Base-by-base conservation (phyloP, 2,797 vertebrate genomes). In the Lindbergichthys nudifrons region DNA sequence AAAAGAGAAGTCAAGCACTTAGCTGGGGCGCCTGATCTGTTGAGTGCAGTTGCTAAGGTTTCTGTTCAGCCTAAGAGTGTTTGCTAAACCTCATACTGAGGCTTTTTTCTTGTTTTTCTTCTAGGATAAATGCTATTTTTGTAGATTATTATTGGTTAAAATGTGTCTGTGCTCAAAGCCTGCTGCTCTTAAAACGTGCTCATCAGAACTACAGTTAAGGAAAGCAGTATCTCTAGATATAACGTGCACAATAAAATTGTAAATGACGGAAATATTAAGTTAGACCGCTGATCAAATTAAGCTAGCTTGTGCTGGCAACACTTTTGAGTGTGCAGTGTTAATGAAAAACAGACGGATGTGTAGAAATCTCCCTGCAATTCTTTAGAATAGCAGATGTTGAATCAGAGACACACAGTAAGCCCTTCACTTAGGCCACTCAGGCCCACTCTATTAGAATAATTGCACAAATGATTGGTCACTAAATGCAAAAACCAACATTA, bases 1-100 rank as follows among this genome's bases (percentile, higher is more conserved):
- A 71, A 71, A 53, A 62, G 10, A 63, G n/a, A 77, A 68, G 66
- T 48, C 8, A 26, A 70, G 65, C 56, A 61, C 83, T 92, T 77
- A 84, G 81, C 74, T 82, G 88, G 78, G 88, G 81, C 10, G 61
- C 41, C 23, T 48, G 68, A 90, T 85, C 91, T 94, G 70, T 87
- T 71, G 82, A 92, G 92, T 94, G 90, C 93, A 93, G 92, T 93
- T 93, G 90, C 82, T 86, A 67, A 84, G 79, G 60, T 77, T 71
- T 42, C 21, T 51, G 42, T 60, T 65, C n/a, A 57, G 21, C 3
- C 63, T 71, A 23, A 58, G 4, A 62, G 15, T 0, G 5, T 32
- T 47, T 72, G 4, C 13, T 8, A 3, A 5, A 1, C 11, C 43
- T 75, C 13, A 51, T 48, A 39, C 6, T 10, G 7, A 51, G 18